A percentile compares a stretch with the other conserved stretches of the same genome.
phyloP scores from a whole-genome alignment of 2,888 invertebrate genomes.

The Drosophila melanosoma region DNA sequence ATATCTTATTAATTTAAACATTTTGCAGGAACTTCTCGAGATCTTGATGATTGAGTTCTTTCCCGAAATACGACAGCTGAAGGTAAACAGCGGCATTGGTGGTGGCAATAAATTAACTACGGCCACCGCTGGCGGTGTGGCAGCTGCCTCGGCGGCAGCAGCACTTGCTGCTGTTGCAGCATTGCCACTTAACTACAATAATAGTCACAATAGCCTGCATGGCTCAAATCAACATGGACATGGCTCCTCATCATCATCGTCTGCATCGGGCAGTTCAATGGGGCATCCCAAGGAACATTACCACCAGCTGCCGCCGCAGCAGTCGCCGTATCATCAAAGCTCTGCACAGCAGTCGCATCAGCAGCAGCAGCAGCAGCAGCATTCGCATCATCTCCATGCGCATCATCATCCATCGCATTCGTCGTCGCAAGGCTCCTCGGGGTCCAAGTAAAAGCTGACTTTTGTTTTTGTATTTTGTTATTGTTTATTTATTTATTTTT shows the following conservation, averaged over 20 bases:
- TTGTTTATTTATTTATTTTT: slow-evolving; percentile 1
- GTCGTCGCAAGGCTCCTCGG: slow-evolving; percentile 11
- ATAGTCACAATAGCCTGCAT: slow-evolving; percentile 43
- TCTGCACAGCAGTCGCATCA: slow-evolving; percentile 29
- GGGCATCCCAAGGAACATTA: slow-evolving; percentile 52
- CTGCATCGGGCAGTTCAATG: slow-evolving; percentile 7
- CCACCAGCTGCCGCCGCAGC: slow-evolving; percentile 52
- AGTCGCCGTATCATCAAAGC: slow-evolving; percentile 62
- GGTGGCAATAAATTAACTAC: slow-evolving; percentile 55
- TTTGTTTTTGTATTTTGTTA: slow-evolving; percentile 20
- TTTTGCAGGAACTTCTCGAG: slow-evolving; percentile 88
- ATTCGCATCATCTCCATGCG: slow-evolving; percentile 31
- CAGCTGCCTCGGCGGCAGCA: slow-evolving; percentile 66
- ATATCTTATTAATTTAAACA: slow-evolving; percentile 2
- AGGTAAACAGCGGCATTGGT: slow-evolving; percentile 64
- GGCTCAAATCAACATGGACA: slow-evolving; percentile 31
- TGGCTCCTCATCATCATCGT: slow-evolving; percentile 16
- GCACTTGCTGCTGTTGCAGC: slow-evolving; percentile 66
- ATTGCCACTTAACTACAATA: slow-evolving; percentile 53
- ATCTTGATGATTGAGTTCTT: slow-evolving; percentile 89
- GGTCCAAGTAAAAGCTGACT: slow-evolving; percentile 48
- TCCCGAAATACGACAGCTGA: slow-evolving; percentile 88
- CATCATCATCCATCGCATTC: slow-evolving; percentile 43
- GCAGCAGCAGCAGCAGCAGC: slow-evolving; percentile 19
- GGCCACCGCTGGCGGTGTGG: slow-evolving; percentile 57